Conservation (phyloP, 2,113 vertebrate species). For the Carlito syrichta region DNA sequence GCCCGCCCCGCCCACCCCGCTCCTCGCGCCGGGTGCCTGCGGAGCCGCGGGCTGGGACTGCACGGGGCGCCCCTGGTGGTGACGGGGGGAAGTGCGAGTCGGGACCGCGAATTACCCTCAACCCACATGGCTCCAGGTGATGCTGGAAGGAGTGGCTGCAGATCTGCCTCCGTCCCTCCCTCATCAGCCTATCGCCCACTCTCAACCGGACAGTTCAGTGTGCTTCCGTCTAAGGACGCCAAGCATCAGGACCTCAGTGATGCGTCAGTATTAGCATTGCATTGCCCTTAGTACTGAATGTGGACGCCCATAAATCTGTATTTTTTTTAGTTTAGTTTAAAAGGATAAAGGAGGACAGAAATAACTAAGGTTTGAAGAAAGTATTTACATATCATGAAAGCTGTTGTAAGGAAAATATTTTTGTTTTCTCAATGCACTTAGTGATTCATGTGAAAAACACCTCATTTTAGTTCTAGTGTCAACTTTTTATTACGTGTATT, state of each 20-base stretch:
- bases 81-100: not conserved
- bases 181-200: too few species aligned
- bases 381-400: not conserved
- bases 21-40: rapidly evolving
- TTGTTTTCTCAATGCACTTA: not conserved
- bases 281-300: not conserved
- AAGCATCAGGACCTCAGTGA: too few species aligned
- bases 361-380: not conserved
- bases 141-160: not conserved
- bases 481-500: not conserved
- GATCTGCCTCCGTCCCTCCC: too few species aligned
- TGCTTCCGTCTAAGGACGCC: not conserved
- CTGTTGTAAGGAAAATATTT: not conserved
- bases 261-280: not conserved
- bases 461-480: not conserved
- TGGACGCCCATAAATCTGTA: not conserved
- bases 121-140: too few species aligned
- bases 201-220: not conserved
- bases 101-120: not conserved
- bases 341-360: not conserved
- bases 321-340: not conserved
- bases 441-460: not conserved
- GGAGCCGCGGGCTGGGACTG: not conserved
- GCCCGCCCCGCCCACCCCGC: rapidly evolving
- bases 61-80: not conserved